phyloP scores from a whole-genome alignment of 2,888 invertebrate species.

The Caenorhabditis sinica region DNA sequence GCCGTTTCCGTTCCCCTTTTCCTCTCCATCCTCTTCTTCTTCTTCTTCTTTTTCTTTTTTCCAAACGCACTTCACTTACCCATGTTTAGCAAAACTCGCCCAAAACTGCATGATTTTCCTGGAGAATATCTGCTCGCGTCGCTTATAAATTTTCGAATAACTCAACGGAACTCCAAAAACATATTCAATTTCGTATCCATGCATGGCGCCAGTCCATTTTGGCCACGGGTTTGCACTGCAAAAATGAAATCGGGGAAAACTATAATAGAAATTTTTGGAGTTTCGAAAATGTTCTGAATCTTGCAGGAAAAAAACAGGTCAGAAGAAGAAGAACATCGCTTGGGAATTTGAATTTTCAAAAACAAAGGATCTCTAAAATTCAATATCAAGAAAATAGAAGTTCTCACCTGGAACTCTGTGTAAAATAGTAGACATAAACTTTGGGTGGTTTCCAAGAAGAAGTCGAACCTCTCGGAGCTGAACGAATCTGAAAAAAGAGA shows the following conservation, averaged over 20 bases:
- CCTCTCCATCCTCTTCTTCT: not conserved
- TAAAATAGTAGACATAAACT: slow-evolving; percentile 70
- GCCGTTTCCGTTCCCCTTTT: slow-evolving; percentile 32
- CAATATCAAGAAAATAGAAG: not conserved
- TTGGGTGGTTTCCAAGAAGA: slow-evolving; percentile 20
- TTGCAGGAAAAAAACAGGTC: not conserved
- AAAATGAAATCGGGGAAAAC: slow-evolving; percentile 5
- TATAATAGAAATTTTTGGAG: slow-evolving; percentile 1
- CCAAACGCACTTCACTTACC: slow-evolving; percentile 72
- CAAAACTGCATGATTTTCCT: slow-evolving; percentile 82
- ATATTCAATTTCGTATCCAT: slow-evolving; percentile 97
- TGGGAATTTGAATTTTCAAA: no score
- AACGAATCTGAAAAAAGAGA: slow-evolving; percentile 46
- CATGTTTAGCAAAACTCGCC: slow-evolving; percentile 79
- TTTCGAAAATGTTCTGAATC: not conserved
- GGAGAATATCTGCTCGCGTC: slow-evolving; percentile 73
- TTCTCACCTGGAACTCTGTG: slow-evolving; percentile 70
- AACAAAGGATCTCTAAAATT: no score
- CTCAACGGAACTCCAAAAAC: slow-evolving; percentile 92
- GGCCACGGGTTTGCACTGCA: slow-evolving; percentile 82
- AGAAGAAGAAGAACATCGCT: not conserved
- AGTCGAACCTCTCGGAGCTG: slow-evolving; percentile 18
- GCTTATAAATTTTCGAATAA: slow-evolving; percentile 69
- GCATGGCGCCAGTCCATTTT: slow-evolving; percentile 89
- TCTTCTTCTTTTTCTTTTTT: not conserved